Conservation (phyloP, 2,113 vertebrate species). For the Macaca fascicularis region DNA sequence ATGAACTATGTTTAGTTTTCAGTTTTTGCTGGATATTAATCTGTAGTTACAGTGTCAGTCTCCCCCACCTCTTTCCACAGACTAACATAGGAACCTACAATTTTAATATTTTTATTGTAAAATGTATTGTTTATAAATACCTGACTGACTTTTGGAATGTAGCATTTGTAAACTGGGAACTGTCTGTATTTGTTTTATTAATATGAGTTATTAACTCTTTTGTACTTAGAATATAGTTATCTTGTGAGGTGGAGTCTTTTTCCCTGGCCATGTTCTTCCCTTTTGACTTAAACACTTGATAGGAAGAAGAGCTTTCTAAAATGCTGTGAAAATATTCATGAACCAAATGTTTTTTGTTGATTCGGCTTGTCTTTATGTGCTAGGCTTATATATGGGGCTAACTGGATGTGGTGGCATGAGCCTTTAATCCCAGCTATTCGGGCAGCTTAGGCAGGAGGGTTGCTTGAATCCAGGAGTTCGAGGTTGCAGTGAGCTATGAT, state of each 20-base stretch:
- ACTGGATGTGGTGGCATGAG: not conserved
- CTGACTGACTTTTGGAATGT: slow-evolving; percentile 10
- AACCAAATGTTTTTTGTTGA: slow-evolving; percentile 42
- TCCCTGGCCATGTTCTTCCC: not conserved
- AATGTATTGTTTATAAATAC: not conserved
- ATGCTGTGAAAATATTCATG: slow-evolving; percentile 56
- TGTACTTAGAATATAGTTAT: slow-evolving; percentile 25
- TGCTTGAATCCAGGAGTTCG: not conserved
- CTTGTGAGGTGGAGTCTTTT: not conserved
- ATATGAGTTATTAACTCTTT: not conserved
- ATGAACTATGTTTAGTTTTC: not conserved
- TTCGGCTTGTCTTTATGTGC: slow-evolving; percentile 43
- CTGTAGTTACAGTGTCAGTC: not conserved
- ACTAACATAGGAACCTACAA: not conserved
- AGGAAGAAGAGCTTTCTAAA: slow-evolving; percentile 22
- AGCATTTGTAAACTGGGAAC: not conserved
- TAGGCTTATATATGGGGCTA: slow-evolving; percentile 2
- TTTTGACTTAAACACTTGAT: not conserved
- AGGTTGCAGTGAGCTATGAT: not conserved
- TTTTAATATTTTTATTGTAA: not conserved
- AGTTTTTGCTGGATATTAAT: not conserved
- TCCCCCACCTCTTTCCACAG: not conserved
- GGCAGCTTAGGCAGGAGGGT: not conserved
- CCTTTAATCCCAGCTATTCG: not conserved
- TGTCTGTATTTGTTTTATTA: slow-evolving; percentile 24